A percentile compares a stretch with the other conserved stretches of the same genome.
Evolutionary conservation across 30 jellyfish, hydroid and myxozoan species (phyloP).

Genomic region (Phacellophora camtschatica): DNA sequence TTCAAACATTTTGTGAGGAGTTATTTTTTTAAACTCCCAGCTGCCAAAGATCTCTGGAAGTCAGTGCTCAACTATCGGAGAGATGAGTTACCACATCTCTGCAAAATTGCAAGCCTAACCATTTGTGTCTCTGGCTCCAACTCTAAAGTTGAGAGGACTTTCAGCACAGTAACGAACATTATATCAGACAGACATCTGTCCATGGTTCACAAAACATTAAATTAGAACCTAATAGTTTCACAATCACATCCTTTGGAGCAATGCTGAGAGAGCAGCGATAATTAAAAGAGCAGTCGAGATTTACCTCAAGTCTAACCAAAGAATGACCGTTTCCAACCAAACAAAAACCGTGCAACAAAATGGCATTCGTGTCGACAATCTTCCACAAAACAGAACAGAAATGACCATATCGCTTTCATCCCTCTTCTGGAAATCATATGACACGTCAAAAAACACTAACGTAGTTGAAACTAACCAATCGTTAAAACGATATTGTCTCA

Average conservation of each 20-base stretch:
- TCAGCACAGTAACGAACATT: constrained; percentile 24
- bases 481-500: no score
- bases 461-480: no score
- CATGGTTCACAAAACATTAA: neutral
- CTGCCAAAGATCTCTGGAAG: constrained; percentile 12
- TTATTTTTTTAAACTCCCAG: neutral
- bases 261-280: neutral
- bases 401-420: no score
- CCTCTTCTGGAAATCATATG: no score
- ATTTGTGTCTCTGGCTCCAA: constrained; percentile 10
- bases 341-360: neutral
- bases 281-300: neutral
- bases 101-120: constrained; percentile 15
- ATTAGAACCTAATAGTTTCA: neutral
- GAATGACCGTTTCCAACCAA: neutral
- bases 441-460: no score
- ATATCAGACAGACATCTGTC: constrained; percentile 8
- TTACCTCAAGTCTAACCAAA: neutral
- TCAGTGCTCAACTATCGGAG: neutral
- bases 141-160: constrained; percentile 17
- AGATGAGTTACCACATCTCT: constrained; percentile 14
- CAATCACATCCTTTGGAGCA: neutral
- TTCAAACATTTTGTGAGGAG: neutral
- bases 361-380: no score
- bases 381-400: neutral